Base-by-base conservation (phyloP, 2,113 vertebrate genomes). In the Dipodomys merriami region DNA sequence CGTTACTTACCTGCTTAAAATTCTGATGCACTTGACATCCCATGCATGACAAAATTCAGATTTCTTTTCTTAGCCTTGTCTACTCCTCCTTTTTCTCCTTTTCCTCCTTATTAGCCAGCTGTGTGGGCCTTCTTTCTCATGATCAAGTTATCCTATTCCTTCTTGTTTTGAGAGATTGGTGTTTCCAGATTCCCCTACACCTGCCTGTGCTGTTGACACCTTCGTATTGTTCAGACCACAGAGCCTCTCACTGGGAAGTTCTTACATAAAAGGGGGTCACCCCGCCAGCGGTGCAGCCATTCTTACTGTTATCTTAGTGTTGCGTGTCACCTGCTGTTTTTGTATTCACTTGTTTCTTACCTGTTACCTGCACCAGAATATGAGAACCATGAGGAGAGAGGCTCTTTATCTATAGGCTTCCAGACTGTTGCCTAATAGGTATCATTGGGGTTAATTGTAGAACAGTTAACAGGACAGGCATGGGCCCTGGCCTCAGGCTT, bases 1-100 rank as follows among this genome's bases (percentile, higher is more conserved):
- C 33, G 30, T 87, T 74, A 7, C n/a, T 79, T 13, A 82, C 33
- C 25, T 84, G 22, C 39, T 86, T 93, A 71, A 68, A 93, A 25
- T 84, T 39, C 18, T 94, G 4, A 64, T n/a, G 39, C 89, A 29
- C 29, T 93, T 91, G 86, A 25, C 10, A n/a, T 89, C 83, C 35
- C 30, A 60, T 49, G 33, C 53, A 10, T 30, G 20, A 64, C 73
- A 53, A 94, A 78, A 90, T 39, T 27, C 6, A 29, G 71, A 71
- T n/a, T 13, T 13, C 65, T 88, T 83, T 13, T 13, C 65, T 86
- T 83, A 30, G 39, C 23, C 25, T n/a, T 49, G 35, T 76, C 10
- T 79, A 0, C n/a, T 86, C 39, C 39, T 62, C 7, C 35, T 72
- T 39, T 30, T 53, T 60, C 68, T 19, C 39, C 29, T 81, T 53